Evolutionary conservation across 2,888 invertebrate species (phyloP), one percentile per base, ranked within the genome.

Genomic region (Trichogramma dendrolimi): DNA sequence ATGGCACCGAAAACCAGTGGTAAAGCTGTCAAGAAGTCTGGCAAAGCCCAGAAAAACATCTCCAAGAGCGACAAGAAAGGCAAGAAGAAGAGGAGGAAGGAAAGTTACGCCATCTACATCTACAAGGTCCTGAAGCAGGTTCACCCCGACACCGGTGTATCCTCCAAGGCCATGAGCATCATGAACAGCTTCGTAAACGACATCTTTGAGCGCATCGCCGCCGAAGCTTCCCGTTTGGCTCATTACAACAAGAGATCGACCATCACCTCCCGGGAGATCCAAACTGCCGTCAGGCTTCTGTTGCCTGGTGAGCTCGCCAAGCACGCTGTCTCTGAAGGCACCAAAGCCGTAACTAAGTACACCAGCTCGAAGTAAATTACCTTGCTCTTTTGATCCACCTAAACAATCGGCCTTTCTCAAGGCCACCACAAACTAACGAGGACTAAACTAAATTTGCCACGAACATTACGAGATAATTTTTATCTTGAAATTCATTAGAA

Each of bases 201-300:
- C 69, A 86, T 89, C 71, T 81, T 91, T 71, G 89, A 91, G 73
- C 83, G 86, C 53, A 86, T 91, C 52, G 88, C 88, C 0, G 79
- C 81, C 0, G 87, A 90, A 72, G 85, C 88, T 0, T 84, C 85
- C 0, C 83, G 84, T 55, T 72, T 90, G 63, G 85, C 86, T 1
- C 83, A 84, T 7, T 85, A 86, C 72, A 83, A 83, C 65, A 87
- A 87, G 74, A 81, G 84, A 51, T 84, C 83, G 0, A 90, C 89
- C 0, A 81, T 91, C 72, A 84, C 85, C 0, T 86, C 85, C 66
- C 81, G 86, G 56, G 90, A 91, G 88, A 14, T 14, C 14, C 14
- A 14, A 14, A 14, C 14, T 14, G 14, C 14, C 14, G 14, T 14
- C 14, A 14, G 14, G 14, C 14, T 14, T 14, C 14, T 14, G 14